Conservation (phyloP, 1,140 invertebrate species). For the Anoplolepis gracilipes region DNA sequence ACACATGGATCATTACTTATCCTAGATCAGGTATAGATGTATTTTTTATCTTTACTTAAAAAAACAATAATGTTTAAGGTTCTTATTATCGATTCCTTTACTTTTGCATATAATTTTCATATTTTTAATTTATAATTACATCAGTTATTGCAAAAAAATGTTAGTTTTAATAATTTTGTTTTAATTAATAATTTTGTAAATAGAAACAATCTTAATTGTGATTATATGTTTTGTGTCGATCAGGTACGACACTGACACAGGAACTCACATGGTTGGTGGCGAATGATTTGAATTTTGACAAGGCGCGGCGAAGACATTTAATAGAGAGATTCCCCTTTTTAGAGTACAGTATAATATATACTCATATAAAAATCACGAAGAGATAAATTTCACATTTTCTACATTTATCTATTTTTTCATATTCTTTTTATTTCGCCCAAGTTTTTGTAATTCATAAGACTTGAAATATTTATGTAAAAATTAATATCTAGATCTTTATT, state of each 20-base stretch:
- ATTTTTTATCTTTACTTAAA: neutral
- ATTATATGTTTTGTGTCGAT: neutral
- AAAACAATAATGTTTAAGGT: too few relatives aligned
- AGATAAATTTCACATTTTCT: neutral
- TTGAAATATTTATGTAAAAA: neutral
- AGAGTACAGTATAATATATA: slow-evolving; percentile 85
- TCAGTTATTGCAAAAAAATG: too few relatives aligned
- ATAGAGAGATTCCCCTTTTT: slow-evolving; percentile 90
- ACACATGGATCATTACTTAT: slow-evolving; percentile 90
- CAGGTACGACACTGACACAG: slow-evolving; percentile 93
- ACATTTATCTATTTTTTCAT: neutral
- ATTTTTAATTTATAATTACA: too few relatives aligned
- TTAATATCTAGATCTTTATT: neutral
- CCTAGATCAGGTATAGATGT: slow-evolving; percentile 91
- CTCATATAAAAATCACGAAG: neutral
- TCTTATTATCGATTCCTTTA: too few relatives aligned
- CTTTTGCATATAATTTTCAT: too few relatives aligned
- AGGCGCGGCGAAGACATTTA: slow-evolving; percentile 87
- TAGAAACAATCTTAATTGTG: neutral
- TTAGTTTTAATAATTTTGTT: too few relatives aligned
- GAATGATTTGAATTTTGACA: slow-evolving; percentile 90
- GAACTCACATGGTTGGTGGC: slow-evolving; percentile 93
- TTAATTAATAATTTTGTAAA: too few relatives aligned
- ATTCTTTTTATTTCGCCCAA: too few relatives aligned
- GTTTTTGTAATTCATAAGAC: too few relatives aligned